These are phyloP conservation scores for Aleiodes alternator DNA, from an alignment of 2,888 invertebrate genomes.

Conservation along the genomic window DNA sequence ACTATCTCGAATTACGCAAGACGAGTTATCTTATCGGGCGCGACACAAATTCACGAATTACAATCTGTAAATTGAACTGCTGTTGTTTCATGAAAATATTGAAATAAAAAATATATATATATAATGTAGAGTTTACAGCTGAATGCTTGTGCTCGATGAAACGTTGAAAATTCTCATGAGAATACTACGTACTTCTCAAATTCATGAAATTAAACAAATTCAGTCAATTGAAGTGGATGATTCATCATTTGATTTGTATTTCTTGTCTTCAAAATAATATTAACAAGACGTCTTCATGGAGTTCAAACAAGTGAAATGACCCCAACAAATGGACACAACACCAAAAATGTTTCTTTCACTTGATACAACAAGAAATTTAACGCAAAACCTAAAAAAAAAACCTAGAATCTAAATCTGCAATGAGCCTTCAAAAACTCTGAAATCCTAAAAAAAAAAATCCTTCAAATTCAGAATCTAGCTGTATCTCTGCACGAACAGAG, in stretches of 20 bases:
- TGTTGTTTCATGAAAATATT: not conserved
- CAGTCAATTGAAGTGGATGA: not conserved
- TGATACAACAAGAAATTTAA: too few species aligned
- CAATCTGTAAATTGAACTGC: not conserved
- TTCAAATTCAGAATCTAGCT: constrained; percentile 12
- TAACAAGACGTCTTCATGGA: not conserved
- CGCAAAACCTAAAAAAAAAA: not conserved
- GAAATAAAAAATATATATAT: not conserved
- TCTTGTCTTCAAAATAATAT: constrained; percentile 6
- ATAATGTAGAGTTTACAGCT: not conserved
- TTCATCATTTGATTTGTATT: not conserved
- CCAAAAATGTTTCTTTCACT: too few species aligned
- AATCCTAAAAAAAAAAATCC: not conserved
- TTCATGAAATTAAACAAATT: constrained; percentile 1
- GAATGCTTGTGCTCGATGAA: not conserved
- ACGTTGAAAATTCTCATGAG: constrained; percentile 5
- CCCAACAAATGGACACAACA: constrained; percentile 3
- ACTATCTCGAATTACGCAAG: constrained; percentile 8
- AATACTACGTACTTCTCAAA: not conserved
- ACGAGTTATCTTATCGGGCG: not conserved
- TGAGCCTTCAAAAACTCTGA: not conserved
- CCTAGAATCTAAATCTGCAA: too few species aligned
- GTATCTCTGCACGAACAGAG: constrained; percentile 18
- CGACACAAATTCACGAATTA: not conserved
- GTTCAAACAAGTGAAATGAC: not conserved